A percentile compares a stretch with the other conserved stretches of the same genome.
Conservation (phyloP, 2,797 vertebrate species). For the Kryptopterus vitreolus region DNA sequence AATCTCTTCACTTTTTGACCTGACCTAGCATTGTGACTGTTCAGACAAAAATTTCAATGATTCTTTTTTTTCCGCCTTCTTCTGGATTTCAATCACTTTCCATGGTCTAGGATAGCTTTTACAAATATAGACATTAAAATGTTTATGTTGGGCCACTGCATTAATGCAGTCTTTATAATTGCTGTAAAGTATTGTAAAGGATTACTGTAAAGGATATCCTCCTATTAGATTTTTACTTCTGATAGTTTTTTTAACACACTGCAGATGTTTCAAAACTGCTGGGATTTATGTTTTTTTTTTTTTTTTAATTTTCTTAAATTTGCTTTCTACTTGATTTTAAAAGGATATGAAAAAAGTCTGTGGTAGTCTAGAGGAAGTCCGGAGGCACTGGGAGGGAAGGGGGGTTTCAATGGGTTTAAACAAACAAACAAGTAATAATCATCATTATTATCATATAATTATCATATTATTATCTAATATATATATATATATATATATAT, state of each 20-base stretch:
- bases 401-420: not conserved
- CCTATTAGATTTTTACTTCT: no score
- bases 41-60: not conserved
- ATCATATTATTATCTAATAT: no score
- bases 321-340: no score
- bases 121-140: not conserved
- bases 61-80: not conserved
- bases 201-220: no score
- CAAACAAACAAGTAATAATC: not conserved
- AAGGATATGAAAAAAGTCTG: no score
- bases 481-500: no score
- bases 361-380: not conserved
- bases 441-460: no score
- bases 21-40: not conserved
- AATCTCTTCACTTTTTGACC: not conserved
- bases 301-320: no score
- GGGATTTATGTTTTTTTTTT: no score
- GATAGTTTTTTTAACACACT: not conserved
- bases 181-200: not conserved
- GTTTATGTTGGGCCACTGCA: not conserved
- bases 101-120: no score
- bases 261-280: no score
- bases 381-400: not conserved
- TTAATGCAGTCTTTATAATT: not conserved
- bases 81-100: not conserved